Percentiles rank a stretch among this genome's conserved stretches.
phyloP scores from a whole-genome alignment of 2,888 invertebrate genomes.

The Acronicta alni region DNA sequence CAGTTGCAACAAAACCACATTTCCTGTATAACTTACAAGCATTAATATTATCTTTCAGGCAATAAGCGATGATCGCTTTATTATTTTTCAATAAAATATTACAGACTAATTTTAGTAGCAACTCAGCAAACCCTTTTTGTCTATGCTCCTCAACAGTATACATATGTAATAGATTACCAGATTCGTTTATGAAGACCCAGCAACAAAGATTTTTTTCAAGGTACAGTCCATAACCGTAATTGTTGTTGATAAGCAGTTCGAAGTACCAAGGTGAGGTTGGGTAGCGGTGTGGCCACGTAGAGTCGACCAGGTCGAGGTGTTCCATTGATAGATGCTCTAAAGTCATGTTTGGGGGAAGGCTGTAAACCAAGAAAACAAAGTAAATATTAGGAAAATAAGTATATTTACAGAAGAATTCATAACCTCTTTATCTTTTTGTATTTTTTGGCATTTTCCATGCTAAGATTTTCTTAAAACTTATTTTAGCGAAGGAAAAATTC shows the following conservation, averaged over 20 bases:
- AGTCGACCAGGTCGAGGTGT: conserved; percentile 62
- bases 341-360: conserved; percentile 57
- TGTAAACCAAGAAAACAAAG: conserved; percentile 44
- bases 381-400: too few species aligned
- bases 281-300: conserved; percentile 71
- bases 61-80: conserved; percentile 65
- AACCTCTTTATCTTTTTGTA: too few species aligned
- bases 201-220: conserved; percentile 58
- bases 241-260: conserved; percentile 64
- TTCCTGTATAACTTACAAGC: conserved; percentile 70
- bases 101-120: conserved; percentile 66
- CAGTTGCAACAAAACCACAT: conserved; percentile 59
- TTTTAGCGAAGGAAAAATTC: too few species aligned
- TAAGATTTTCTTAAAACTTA: too few species aligned
- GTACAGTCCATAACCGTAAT: conserved; percentile 70
- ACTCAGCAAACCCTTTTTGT: conserved; percentile 70
- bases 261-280: conserved; percentile 65
- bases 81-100: conserved; percentile 63
- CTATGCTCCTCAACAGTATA: conserved; percentile 71
- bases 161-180: conserved; percentile 70
- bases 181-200: conserved; percentile 72
- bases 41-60: conserved; percentile 62
- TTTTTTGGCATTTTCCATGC: too few species aligned
- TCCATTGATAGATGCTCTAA: conserved; percentile 63
- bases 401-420: too few species aligned